phyloP scores from a whole-genome alignment of 2,888 invertebrate species.

The Brachynemurus nebulosus region DNA sequence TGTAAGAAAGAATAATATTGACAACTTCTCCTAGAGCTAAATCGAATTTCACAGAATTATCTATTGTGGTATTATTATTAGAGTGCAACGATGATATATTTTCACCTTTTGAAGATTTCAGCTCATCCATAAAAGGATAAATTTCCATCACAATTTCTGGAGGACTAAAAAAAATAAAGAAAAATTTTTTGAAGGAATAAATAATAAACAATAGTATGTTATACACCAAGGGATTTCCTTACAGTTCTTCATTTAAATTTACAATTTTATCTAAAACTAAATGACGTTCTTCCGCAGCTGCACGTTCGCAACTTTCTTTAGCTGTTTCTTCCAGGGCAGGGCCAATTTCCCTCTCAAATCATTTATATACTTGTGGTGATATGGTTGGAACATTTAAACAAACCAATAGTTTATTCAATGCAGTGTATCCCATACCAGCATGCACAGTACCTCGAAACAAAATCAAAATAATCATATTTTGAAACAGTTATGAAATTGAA shows the following conservation, averaged over 20 bases:
- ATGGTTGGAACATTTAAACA: slow-evolving; percentile 15
- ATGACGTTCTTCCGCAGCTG: slow-evolving; percentile 14
- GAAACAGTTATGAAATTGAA: too few species aligned
- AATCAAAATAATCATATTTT: too few species aligned
- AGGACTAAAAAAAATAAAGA: neutral
- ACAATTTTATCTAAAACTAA: slow-evolving; percentile 15
- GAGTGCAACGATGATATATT: too few species aligned
- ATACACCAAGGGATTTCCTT: slow-evolving; percentile 7
- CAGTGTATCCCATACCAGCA: slow-evolving; percentile 13
- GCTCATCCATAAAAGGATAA: neutral
- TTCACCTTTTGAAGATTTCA: too few species aligned
- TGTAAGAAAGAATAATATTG: neutral
- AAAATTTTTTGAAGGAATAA: neutral
- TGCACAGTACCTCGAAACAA: slow-evolving; percentile 12
- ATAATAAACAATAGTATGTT: neutral
- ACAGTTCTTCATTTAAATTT: slow-evolving; percentile 14
- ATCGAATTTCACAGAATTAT: neutral
- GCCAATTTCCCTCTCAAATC: slow-evolving; percentile 16
- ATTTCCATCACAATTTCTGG: neutral
- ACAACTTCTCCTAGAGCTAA: neutral
- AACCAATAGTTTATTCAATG: slow-evolving; percentile 16
- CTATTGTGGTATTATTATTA: too few species aligned
- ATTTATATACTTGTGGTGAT: slow-evolving; percentile 2
- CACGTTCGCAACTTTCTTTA: slow-evolving; percentile 15
- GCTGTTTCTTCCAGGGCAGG: slow-evolving; percentile 15